Percentiles rank a stretch among this genome's conserved stretches.
These are phyloP conservation scores for Thryonomys swinderianus DNA, from an alignment of 2,113 vertebrate species.

Conservation along the genomic window DNA sequence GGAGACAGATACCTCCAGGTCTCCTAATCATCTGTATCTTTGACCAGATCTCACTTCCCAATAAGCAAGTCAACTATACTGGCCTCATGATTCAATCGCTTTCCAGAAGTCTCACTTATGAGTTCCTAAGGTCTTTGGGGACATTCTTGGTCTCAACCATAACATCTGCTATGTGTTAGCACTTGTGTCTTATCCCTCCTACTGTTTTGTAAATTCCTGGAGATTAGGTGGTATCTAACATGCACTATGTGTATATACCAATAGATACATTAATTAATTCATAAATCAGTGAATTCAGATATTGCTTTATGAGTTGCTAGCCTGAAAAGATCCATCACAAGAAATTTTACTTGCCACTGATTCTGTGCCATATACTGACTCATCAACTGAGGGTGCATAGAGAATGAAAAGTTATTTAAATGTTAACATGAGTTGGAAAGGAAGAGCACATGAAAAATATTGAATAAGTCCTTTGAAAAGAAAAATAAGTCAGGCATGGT, in stretches of 20 bases:
- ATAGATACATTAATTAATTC: not conserved
- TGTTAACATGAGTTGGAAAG: not conserved
- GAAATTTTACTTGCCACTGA: not conserved
- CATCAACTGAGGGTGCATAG: not conserved
- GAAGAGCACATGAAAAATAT: not conserved
- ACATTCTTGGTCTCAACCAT: not conserved
- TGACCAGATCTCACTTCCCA: not conserved
- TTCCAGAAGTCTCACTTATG: not conserved
- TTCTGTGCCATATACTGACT: slow-evolving; percentile 1
- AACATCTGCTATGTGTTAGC: not conserved
- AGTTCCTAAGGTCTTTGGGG: not conserved
- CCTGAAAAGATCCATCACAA: not conserved
- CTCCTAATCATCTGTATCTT: not conserved
- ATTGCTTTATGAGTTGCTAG: not conserved
- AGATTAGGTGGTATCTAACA: not conserved
- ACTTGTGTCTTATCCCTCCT: not conserved
- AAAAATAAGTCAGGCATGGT: not conserved
- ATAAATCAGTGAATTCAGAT: not conserved
- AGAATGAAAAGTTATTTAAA: not conserved
- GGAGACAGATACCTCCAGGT: not conserved
- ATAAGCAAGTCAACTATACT: not conserved
- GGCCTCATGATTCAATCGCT: not conserved
- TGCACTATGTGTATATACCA: not conserved
- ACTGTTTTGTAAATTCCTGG: not conserved
- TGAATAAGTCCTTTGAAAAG: not conserved